Percentiles rank a stretch among this genome's conserved stretches.
These are phyloP conservation scores for Myioborus miniatus DNA, from an alignment of 2,797 vertebrate genomes.

Conservation along the genomic window DNA sequence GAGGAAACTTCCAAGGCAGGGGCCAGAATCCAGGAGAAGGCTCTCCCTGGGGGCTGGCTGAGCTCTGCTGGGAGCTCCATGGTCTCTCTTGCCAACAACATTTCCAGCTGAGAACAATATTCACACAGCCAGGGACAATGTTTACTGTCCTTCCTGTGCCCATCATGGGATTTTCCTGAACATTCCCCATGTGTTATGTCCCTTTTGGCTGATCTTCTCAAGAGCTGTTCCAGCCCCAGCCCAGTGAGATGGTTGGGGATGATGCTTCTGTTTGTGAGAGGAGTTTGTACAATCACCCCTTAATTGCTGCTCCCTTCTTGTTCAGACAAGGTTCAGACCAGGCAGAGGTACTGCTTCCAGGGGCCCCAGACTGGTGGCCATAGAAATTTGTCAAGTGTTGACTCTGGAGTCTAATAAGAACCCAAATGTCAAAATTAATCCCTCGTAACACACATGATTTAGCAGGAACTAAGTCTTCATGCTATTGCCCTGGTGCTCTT, in stretches of 20 bases:
- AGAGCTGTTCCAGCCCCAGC: neutral
- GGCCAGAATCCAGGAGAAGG: neutral
- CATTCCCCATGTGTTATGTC: neutral
- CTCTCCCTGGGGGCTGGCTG: neutral
- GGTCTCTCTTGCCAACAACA: rapidly evolving
- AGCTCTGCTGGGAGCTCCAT: neutral
- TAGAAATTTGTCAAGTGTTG: neutral
- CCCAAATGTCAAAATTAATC: neutral
- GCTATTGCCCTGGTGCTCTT: neutral
- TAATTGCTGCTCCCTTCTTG: neutral
- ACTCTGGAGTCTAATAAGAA: neutral
- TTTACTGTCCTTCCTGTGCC: neutral
- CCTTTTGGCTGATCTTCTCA: neutral
- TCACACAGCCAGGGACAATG: neutral
- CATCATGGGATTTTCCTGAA: neutral
- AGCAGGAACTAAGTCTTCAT: neutral
- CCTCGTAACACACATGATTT: neutral
- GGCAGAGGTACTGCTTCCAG: neutral
- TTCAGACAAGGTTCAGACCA: neutral
- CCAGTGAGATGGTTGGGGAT: neutral
- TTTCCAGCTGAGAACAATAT: neutral
- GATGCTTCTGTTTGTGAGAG: rapidly evolving
- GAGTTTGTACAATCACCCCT: neutral
- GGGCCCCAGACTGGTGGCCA: neutral
- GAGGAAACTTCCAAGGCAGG: neutral